A percentile compares a stretch with the other conserved stretches of the same genome.
Evolutionary conservation across 2,113 vertebrate genomes (phyloP).

Genomic region (Nothoprocta perdicaria): DNA sequence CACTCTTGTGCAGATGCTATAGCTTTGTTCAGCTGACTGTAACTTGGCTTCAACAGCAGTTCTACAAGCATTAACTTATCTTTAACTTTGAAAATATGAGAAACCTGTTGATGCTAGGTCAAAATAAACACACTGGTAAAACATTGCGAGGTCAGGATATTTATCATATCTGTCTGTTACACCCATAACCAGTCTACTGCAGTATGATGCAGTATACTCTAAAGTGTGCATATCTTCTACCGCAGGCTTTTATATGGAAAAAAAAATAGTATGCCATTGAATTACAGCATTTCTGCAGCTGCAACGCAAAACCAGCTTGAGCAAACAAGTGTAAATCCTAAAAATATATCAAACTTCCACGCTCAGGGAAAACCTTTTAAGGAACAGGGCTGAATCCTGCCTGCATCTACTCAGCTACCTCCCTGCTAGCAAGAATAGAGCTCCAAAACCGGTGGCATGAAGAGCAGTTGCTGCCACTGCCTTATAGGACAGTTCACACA

Average conservation of each 20-base stretch:
- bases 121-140: background rate
- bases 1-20: background rate
- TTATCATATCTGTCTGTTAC: background rate
- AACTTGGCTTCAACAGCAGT: background rate
- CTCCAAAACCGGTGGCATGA: background rate
- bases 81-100: background rate
- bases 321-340: background rate
- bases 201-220: background rate
- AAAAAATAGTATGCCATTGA: constrained; percentile 5
- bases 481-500: background rate
- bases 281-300: background rate
- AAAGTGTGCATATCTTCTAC: background rate
- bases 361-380: background rate
- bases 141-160: background rate
- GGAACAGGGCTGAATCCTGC: background rate
- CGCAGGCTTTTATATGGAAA: constrained; percentile 17
- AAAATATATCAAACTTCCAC: background rate
- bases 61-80: background rate
- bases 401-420: background rate
- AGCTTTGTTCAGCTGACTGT: background rate
- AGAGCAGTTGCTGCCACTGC: background rate
- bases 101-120: background rate
- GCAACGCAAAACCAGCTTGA: background rate
- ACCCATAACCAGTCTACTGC: background rate
- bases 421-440: background rate